Base-by-base conservation (phyloP, 1,140 invertebrate species). In the Aphelenchoides besseyi region DNA sequence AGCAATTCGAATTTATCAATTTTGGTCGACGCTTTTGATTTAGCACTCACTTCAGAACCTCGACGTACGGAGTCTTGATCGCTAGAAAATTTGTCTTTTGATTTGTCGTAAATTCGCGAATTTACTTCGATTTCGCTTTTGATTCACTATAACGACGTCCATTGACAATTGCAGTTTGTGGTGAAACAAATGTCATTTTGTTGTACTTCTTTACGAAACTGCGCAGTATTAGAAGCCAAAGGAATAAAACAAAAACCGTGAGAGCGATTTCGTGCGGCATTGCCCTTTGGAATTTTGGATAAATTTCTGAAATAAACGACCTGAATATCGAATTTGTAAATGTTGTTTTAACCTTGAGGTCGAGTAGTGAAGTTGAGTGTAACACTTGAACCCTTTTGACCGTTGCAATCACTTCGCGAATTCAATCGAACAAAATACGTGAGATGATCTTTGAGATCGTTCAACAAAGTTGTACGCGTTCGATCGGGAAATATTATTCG, bases 101-200 rank as follows among this genome's bases (percentile, higher is more conserved):
- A 12, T 8, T 8, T 16, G 16, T 28, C 16, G 55, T 8, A 59
- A 8, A 23, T 5, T 16, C 5, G 5, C 26, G 18, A 33, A 59
- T 5, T 28, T 59, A 59, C 55, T 18, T 33, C 5, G 55, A 8
- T 29, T 59, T 59, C 18, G 55, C 23, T 59, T 59, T 59, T 5
- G 5, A 16, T 5, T 59, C 55, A 8, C 5, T 8, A 18, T 59
- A 59, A 33, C 55, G 55, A 5, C 55, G 55, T 5, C 23, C 32
- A 18, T 33, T 33, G 55, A 59, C 18, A 23, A 8, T 8, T 8
- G 55, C 55, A 59, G 55, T 59, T 5, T 59, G 5, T 29, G 55
- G 55, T 12, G 26, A 29, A 59, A 59, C 55, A 23, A 59, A 59
- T 33, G 55, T 59, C 55, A 59, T 59, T 33, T 59, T 59, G 55